phyloP scores from a whole-genome alignment of 2,888 invertebrate species.

The Leptodirus hochenwartii region DNA sequence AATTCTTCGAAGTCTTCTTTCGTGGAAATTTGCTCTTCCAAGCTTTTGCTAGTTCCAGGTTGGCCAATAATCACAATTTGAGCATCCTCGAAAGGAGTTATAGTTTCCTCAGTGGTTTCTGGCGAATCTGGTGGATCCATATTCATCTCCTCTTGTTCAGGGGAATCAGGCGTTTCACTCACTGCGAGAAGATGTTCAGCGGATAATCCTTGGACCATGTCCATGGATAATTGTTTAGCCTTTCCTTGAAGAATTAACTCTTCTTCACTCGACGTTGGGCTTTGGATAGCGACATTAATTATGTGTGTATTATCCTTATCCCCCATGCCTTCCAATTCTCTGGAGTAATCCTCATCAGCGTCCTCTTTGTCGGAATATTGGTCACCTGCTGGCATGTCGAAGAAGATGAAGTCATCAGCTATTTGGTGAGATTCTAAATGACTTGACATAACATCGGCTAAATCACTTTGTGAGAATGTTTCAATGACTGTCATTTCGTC shows the following conservation, averaged over 20 bases:
- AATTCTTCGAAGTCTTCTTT: conserved; percentile 48
- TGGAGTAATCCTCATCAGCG: conserved; percentile 21
- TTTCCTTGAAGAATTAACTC: conserved; percentile 25
- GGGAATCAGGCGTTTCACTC: conserved; percentile 32
- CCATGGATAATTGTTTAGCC: conserved; percentile 17
- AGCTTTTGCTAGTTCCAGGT: conserved; percentile 36
- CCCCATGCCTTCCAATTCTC: conserved; percentile 15
- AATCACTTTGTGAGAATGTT: conserved; percentile 32
- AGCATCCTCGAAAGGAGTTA: conserved; percentile 29
- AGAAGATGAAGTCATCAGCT: conserved; percentile 43
- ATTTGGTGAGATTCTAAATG: conserved; percentile 36
- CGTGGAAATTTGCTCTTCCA: conserved; percentile 43
- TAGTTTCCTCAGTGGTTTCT: conserved; percentile 31
- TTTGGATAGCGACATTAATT: conserved; percentile 22
- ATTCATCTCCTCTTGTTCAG: conserved; percentile 31
- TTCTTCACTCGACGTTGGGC: conserved; percentile 27
- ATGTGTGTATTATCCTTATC: conserved; percentile 19
- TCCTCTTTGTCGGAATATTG: conserved; percentile 32
- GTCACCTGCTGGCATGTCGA: conserved; percentile 36
- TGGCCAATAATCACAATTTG: conserved; percentile 42
- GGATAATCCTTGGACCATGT: conserved; percentile 23
- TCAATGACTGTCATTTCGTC: conserved; percentile 39
- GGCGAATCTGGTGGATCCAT: conserved; percentile 26
- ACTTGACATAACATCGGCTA: conserved; percentile 39
- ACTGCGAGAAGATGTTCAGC: conserved; percentile 27